phyloP scores from a whole-genome alignment of 1,140 invertebrate genomes.

The Ridgeia piscesae region DNA sequence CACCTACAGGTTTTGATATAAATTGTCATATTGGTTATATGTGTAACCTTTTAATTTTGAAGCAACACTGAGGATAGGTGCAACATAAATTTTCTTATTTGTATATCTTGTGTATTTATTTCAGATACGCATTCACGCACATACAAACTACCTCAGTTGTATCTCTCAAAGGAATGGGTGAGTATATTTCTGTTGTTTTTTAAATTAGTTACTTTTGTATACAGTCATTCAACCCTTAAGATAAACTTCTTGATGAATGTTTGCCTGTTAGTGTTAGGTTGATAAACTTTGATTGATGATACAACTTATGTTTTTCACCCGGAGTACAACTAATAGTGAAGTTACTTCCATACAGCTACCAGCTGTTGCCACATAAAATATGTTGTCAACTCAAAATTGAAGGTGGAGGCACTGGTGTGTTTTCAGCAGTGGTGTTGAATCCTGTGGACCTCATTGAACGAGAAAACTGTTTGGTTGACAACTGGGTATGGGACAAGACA shows the following conservation, averaged over 20 bases:
- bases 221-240: not conserved
- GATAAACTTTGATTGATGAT: too few relatives aligned
- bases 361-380: too few relatives aligned
- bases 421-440: constrained; percentile 5
- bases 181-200: not conserved
- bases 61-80: too few relatives aligned
- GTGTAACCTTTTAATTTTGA: too few relatives aligned
- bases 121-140: not conserved
- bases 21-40: too few relatives aligned
- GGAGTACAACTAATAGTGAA: not conserved
- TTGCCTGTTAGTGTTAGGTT: not conserved
- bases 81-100: not conserved
- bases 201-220: not conserved
- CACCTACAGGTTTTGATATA: too few relatives aligned
- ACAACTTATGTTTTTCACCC: not conserved
- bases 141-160: not conserved
- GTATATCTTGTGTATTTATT: not conserved
- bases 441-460: not conserved
- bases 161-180: not conserved
- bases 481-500: constrained; percentile 45
- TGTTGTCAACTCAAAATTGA: not conserved
- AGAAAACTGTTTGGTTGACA: constrained; percentile 28
- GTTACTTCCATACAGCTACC: not conserved
- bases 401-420: not conserved
- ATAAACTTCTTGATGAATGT: not conserved